These are phyloP conservation scores for Ispidina picta DNA, from an alignment of 2,797 vertebrate species.

Conservation along the genomic window DNA sequence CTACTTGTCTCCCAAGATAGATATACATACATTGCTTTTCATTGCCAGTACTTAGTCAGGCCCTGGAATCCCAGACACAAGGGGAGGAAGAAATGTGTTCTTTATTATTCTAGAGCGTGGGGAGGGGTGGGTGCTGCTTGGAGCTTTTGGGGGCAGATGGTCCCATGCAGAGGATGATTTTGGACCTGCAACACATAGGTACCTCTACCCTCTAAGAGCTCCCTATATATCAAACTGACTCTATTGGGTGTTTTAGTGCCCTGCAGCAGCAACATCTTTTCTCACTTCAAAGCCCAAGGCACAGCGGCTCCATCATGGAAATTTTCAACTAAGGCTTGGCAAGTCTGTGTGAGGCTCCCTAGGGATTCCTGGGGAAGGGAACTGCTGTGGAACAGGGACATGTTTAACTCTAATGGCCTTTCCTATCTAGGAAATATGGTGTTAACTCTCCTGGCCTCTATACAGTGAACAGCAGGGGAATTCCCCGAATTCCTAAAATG, in stretches of 20 bases:
- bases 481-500: neutral
- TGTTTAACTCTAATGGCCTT: neutral
- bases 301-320: neutral
- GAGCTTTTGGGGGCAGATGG: neutral
- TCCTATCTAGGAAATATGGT: neutral
- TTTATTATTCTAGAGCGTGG: neutral
- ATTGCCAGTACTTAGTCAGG: neutral
- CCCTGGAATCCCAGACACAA: neutral
- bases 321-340: accelerated
- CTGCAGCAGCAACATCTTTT: neutral
- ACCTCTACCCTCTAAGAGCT: neutral
- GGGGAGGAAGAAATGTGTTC: neutral
- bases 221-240: neutral
- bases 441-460: neutral
- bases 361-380: accelerated
- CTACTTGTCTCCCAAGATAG: neutral
- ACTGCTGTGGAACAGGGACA: neutral
- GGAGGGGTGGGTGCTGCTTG: neutral
- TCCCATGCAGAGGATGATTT: neutral
- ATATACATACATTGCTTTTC: neutral
- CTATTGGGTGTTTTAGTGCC: neutral
- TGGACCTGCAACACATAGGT: neutral
- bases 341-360: accelerated
- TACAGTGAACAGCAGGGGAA: neutral
- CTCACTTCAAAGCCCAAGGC: neutral